phyloP scores from a whole-genome alignment of 2,113 vertebrate species.

The Sula dactylatra region DNA sequence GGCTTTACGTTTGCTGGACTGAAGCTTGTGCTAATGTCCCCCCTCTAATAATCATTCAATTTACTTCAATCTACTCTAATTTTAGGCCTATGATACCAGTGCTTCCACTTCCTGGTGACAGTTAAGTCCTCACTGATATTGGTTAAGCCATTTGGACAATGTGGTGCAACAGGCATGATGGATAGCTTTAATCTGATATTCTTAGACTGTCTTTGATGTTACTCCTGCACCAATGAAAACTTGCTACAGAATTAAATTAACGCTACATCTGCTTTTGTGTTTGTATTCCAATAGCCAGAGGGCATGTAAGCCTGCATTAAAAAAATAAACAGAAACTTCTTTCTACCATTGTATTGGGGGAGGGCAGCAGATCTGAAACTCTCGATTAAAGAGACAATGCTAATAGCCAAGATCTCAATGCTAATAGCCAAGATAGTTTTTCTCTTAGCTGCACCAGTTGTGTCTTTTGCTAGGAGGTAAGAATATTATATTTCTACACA shows the following conservation, averaged over 20 bases:
- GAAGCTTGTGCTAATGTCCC: slow-evolving; percentile 1
- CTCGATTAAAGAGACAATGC: background rate
- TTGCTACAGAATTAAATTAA: slow-evolving; percentile 75
- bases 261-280: slow-evolving; percentile 60
- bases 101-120: slow-evolving; percentile 38
- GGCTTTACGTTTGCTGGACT: slow-evolving; percentile 25
- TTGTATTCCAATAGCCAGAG: slow-evolving; percentile 54
- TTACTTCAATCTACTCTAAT: slow-evolving; percentile 65
- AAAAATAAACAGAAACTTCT: slow-evolving; percentile 24
- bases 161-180: slow-evolving; percentile 69
- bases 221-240: slow-evolving; percentile 64
- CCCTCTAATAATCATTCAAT: slow-evolving; percentile 47
- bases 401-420: background rate
- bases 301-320: slow-evolving; percentile 3
- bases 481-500: background rate
- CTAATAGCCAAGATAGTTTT: background rate
- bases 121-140: slow-evolving; percentile 65
- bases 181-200: slow-evolving; percentile 80
- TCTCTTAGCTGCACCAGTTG: background rate
- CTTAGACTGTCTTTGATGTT: slow-evolving; percentile 69
- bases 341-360: background rate
- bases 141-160: slow-evolving; percentile 54
- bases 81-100: slow-evolving; percentile 23
- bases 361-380: background rate
- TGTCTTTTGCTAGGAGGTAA: background rate